Percentiles rank a stretch among this genome's conserved stretches.
Conservation (phyloP, 1,140 invertebrate genomes). For the Bombus huntii region DNA sequence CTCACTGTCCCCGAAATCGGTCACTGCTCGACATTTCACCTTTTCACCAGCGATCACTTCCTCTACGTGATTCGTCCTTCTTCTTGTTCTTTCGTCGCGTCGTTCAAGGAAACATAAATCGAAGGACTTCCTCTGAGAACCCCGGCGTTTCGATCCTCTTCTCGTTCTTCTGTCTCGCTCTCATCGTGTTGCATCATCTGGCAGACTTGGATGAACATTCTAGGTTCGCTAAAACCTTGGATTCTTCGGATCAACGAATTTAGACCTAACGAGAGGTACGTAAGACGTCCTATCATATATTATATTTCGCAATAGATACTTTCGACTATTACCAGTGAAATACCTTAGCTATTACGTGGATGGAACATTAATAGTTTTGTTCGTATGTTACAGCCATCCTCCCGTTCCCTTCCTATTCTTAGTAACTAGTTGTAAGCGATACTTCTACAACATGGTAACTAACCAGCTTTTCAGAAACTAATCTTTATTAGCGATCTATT, state of each 20-base stretch:
- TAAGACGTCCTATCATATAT: background rate
- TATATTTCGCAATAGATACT: background rate
- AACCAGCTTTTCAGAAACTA: background rate
- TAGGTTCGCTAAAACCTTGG: background rate
- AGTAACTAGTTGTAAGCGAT: background rate
- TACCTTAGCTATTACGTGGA: background rate
- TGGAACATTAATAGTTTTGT: background rate
- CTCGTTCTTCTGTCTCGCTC: background rate
- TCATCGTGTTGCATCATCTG: background rate
- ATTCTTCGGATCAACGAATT: background rate
- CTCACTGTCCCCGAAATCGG: conserved; percentile 57
- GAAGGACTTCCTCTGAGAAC: background rate
- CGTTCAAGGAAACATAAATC: background rate
- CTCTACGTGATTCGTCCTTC: background rate
- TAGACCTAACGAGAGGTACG: background rate
- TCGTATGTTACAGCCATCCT: background rate
- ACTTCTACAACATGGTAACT: background rate
- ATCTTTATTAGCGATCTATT: background rate
- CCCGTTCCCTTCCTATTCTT: conserved; percentile 4
- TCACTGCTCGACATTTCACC: conserved; percentile 48
- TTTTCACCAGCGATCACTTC: conserved; percentile 23
- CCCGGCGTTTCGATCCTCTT: background rate
- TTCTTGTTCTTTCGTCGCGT: background rate
- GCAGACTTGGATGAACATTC: background rate
- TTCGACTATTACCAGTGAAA: background rate